phyloP scores from a whole-genome alignment of 2,113 vertebrate genomes.

The Phaethon lepturus region DNA sequence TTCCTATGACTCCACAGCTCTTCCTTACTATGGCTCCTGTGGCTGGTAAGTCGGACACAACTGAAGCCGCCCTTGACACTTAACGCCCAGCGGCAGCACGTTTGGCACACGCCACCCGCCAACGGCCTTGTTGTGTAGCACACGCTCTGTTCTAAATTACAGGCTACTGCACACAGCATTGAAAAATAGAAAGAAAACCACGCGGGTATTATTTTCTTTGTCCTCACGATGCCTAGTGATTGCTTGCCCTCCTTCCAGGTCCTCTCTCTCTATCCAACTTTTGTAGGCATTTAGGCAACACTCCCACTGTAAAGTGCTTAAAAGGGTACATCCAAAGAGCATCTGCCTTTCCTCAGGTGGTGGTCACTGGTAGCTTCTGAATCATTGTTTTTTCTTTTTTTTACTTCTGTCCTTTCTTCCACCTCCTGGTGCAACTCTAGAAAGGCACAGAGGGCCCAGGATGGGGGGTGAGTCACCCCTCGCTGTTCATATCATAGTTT shows the following conservation, averaged over 20 bases:
- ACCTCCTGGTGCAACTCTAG: background rate
- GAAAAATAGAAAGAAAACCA: background rate
- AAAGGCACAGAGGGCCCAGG: background rate
- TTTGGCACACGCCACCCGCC: background rate
- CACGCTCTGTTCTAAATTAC: background rate
- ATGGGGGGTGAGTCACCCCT: background rate
- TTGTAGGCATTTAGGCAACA: background rate
- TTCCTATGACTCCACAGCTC: background rate
- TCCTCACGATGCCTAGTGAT: background rate
- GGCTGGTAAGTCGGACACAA: background rate
- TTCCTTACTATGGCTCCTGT: background rate
- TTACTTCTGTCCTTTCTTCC: background rate
- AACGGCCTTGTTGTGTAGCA: fast-evolving
- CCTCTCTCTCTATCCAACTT: background rate
- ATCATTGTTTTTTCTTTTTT: background rate
- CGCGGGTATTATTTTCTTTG: fast-evolving
- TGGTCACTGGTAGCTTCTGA: background rate
- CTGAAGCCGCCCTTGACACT: fast-evolving
- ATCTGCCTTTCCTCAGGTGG: background rate
- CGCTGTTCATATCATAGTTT: background rate
- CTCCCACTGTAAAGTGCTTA: fast-evolving
- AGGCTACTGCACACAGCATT: background rate
- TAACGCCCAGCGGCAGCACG: background rate
- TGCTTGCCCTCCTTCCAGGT: background rate
- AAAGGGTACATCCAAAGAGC: background rate